phyloP scores from a whole-genome alignment of 2,888 invertebrate species.

The Sthenelais limicola region DNA sequence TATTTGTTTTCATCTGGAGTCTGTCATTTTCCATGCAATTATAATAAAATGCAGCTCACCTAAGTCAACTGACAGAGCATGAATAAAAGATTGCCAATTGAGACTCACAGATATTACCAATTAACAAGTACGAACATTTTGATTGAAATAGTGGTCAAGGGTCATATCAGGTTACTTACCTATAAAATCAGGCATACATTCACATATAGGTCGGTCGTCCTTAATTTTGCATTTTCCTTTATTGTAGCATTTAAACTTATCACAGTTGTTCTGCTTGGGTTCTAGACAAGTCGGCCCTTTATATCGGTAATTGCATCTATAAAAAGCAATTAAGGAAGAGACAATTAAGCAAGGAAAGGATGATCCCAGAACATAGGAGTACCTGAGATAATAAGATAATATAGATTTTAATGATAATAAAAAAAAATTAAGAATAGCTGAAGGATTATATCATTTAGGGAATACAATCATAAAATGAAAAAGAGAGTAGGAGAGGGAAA shows the following conservation, averaged over 20 bases:
- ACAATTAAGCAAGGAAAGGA: too few species aligned
- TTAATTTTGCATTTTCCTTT: conserved; percentile 23
- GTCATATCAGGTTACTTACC: conserved; percentile 1
- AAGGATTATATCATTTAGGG: neutral
- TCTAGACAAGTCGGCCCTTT: neutral
- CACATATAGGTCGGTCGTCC: conserved; percentile 6
- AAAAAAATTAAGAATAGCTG: conserved; percentile 22
- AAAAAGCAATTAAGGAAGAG: too few species aligned
- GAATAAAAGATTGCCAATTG: neutral
- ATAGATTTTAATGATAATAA: too few species aligned
- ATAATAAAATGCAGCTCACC: neutral
- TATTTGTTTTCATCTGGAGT: too few species aligned
- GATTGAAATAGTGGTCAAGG: neutral
- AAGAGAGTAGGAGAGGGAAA: too few species aligned
- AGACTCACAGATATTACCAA: neutral
- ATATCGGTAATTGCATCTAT: too few species aligned
- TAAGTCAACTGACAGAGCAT: neutral
- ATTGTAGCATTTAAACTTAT: conserved; percentile 16
- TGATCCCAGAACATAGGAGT: too few species aligned
- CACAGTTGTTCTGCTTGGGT: conserved; percentile 1
- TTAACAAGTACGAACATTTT: neutral
- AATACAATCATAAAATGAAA: neutral
- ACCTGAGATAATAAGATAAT: too few species aligned
- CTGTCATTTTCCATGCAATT: too few species aligned
- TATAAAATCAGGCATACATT: conserved; percentile 11